These are phyloP conservation scores for Aldrovandia affinis DNA, from an alignment of 2,797 vertebrate genomes.

Conservation along the genomic window DNA sequence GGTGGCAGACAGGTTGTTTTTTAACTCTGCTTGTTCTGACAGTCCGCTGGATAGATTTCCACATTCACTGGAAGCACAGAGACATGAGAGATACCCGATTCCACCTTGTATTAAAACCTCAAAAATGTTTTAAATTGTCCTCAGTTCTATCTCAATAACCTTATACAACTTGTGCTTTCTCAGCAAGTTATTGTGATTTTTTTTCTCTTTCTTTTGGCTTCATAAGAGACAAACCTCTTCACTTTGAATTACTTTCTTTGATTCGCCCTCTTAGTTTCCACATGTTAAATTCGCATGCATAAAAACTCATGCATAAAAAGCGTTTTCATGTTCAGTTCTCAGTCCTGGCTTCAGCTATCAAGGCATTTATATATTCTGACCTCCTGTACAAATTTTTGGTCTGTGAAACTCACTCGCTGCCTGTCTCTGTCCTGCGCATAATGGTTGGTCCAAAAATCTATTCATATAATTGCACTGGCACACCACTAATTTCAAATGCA, in stretches of 20 bases:
- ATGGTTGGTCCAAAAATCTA: background rate
- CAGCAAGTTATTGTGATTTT: background rate
- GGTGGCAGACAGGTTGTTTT: conserved; percentile 22
- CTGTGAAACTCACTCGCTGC: background rate
- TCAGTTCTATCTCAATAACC: background rate
- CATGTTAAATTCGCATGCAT: too few species aligned
- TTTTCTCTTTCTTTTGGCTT: background rate
- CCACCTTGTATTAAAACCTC: background rate
- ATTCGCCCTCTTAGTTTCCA: too few species aligned
- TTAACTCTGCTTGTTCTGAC: background rate
- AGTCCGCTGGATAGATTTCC: background rate
- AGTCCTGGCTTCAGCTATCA: background rate
- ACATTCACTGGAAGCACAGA: background rate
- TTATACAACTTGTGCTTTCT: too few species aligned
- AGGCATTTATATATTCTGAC: background rate
- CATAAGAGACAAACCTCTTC: too few species aligned
- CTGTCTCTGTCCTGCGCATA: background rate
- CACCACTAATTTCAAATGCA: background rate
- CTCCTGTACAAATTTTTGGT: background rate
- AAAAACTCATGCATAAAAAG: too few species aligned
- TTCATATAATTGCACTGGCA: background rate
- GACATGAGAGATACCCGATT: background rate
- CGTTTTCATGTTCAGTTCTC: background rate
- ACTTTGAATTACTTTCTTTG: background rate
- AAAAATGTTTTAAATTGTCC: background rate